phyloP scores from a whole-genome alignment of 2,888 invertebrate genomes.

The Epiblema foenella region DNA sequence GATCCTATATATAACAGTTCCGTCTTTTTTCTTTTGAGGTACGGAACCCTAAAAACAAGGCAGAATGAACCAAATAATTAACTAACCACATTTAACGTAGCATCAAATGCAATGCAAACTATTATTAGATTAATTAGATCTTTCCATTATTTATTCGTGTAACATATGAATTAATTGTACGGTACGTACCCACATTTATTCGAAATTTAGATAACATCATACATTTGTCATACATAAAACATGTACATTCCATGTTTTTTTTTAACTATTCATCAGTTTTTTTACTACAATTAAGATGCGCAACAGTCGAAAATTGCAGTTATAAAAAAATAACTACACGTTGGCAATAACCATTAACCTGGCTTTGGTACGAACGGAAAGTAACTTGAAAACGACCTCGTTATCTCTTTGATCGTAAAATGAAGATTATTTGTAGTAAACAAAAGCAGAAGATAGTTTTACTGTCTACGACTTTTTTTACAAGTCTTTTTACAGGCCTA shows the following conservation, averaged over 20 bases:
- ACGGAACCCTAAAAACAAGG: too few relatives aligned
- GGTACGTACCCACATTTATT: conserved; percentile 8
- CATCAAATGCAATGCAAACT: neutral
- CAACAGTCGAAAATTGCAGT: conserved; percentile 38
- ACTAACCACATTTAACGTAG: too few relatives aligned
- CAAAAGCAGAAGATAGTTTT: neutral
- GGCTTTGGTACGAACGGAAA: conserved; percentile 34
- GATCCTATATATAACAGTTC: too few relatives aligned
- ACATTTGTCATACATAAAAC: conserved; percentile 13
- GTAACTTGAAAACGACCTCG: conserved; percentile 32
- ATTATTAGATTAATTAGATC: conserved; percentile 1
- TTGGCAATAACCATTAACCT: conserved; percentile 40
- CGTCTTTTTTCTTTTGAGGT: too few relatives aligned
- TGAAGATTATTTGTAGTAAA: conserved; percentile 1
- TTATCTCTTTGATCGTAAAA: conserved; percentile 31
- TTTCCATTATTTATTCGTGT: neutral
- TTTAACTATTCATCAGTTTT: conserved; percentile 1
- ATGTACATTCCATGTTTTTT: neutral
- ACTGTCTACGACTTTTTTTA: neutral
- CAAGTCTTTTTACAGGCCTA: neutral
- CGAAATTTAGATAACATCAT: conserved; percentile 29
- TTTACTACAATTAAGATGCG: conserved; percentile 27
- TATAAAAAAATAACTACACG: conserved; percentile 34
- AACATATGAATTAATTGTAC: neutral
- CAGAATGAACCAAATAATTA: too few relatives aligned